Evolutionary conservation across 2,888 invertebrate genomes (phyloP), one percentile per base, ranked within the genome.

Genomic region (Amphimallon solstitiale): DNA sequence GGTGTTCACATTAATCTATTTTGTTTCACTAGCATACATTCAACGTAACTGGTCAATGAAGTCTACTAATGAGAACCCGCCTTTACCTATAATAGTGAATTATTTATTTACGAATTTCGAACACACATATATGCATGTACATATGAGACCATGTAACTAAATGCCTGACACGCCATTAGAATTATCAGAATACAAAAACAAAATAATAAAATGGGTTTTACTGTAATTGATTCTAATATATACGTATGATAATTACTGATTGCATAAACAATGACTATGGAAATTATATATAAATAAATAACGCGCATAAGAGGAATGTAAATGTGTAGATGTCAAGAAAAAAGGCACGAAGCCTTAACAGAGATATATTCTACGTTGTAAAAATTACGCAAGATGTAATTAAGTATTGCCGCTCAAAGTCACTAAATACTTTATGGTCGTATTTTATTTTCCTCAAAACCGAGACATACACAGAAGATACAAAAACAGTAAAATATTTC

Each of bases 251-350:
- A 29, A 29, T 12, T 38, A 35, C 10, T 54, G 35, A 19, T 54
- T 54, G 15, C 54, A 54, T 40, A 37, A 15, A 54, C 10, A 37
- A 38, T 37, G 54, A 54, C 10, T 19, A 49, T 49, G 29, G 10
- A 29, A 49, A 49, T 49, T 46, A n/a, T 46, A 46, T 1, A n/a
- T 21, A 4, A 3, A 46, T 17, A 21, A 21, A n/a, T 46, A 15
- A 17, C 17, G 7, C 46, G 4, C n/a, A 17, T 10, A 46, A 46
- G 15, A 19, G 14, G 19, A 46, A 46, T 21, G 15, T n/a, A 21
- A 17, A n/a, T 19, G 45, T 19, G 40, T 6, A 14, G 5, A 46
- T 14, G n/a, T 46, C 10, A 49, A 49, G 23, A 12, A 34, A 49
- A 29, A 3, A 21, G 3, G 49, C 1, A 5, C 5, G 9, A 9